phyloP scores from a whole-genome alignment of 2,888 invertebrate genomes.

The Megastigmus dorsalis region DNA sequence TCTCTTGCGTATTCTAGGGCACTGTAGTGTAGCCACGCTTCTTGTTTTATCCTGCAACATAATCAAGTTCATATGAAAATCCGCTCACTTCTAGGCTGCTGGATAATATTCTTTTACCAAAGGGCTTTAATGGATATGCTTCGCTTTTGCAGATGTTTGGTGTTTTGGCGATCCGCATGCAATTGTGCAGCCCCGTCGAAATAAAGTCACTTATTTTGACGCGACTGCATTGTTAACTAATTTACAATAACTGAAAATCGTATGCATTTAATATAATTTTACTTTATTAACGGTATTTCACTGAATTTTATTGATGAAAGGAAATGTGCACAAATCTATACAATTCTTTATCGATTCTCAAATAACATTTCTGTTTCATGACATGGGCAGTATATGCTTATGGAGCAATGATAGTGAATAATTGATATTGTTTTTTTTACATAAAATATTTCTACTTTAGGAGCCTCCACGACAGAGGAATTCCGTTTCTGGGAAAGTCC shows the following conservation, averaged over 20 bases:
- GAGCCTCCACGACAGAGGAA: slow-evolving; percentile 67
- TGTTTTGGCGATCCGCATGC: slow-evolving; percentile 4
- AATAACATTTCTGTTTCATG: neutral
- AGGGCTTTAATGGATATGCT: slow-evolving; percentile 2
- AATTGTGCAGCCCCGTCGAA: neutral
- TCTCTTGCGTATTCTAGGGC: slow-evolving; percentile 18
- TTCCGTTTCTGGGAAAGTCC: slow-evolving; percentile 68
- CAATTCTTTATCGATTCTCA: slow-evolving; percentile 11
- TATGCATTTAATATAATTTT: no score
- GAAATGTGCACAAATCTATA: no score
- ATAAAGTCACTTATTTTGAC: no score
- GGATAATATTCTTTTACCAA: neutral
- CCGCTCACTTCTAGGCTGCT: slow-evolving; percentile 22
- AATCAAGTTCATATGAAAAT: no score
- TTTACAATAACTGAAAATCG: no score
- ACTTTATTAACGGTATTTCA: no score
- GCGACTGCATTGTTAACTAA: no score
- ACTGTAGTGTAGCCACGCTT: no score
- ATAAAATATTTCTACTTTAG: slow-evolving; percentile 55
- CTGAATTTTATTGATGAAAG: no score
- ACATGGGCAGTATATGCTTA: slow-evolving; percentile 5
- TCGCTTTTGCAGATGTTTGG: neutral
- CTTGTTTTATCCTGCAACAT: neutral
- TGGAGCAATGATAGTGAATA: neutral
- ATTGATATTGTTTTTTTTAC: neutral